Base-by-base conservation (phyloP, 2,113 vertebrate genomes). In the Triplophysa dalaica region DNA sequence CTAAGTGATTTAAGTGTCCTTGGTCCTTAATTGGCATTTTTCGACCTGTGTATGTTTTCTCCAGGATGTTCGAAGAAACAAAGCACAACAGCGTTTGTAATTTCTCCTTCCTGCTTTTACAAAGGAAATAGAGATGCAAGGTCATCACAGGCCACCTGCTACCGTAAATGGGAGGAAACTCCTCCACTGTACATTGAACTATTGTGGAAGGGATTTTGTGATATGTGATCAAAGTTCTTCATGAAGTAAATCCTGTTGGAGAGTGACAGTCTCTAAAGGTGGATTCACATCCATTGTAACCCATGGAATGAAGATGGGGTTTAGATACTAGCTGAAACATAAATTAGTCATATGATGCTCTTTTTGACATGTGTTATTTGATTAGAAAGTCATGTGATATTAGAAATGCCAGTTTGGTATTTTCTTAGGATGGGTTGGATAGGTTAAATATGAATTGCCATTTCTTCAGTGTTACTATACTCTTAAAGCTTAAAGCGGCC, bases 121-220 rank as follows among this genome's bases (percentile, higher is more conserved):
- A 77, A 79, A 89, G 81, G 83, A 88, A 82, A 58, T 85, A 77
- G 87, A 87, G 85, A 87, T 90, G 87, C 45, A 33, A 62, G 14
- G 33, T 8, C 43, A 29, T 63, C n/a, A 19, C 33, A 63, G 16
- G 2, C 21, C 52, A 11, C n/a, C 19, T 56, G 80, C 43, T 64
- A 75, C 17, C 75, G 65, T 73, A 58, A 66, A 74, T 43, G 17
- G 22, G 48, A 58, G 62, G 38, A 75, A 63, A 29, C 16, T 26
- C 22, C 43, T 11, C 43, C 50, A 26, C 16, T 50, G 58, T 58
- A 77, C 24, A 41, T 26, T 13, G 63, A 26, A 21, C 60, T 78
- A 62, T 19, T 13, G n/a, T 74, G 62, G 75, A 45, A 26, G 13
- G 29, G 13, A 56, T 48, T 54, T 8, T 21, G 43, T 38, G 33